Base-by-base conservation (phyloP, 2,888 invertebrate genomes). In the Himalopsyche kuldschensis region DNA sequence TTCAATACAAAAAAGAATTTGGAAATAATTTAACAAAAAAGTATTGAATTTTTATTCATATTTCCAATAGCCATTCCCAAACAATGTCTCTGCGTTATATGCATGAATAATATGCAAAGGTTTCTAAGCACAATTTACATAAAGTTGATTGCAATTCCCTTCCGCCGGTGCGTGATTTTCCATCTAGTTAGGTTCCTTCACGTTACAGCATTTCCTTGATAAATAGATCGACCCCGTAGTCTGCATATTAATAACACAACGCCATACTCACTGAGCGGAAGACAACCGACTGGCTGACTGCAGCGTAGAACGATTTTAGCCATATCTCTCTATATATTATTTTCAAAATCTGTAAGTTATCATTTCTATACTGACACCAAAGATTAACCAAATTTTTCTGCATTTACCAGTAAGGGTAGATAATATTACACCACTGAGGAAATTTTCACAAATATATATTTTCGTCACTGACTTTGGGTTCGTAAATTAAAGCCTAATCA, bases 171-270 rank as follows among this genome's bases (percentile, higher is more conserved):
- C 55, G 79, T 63, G 79, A 79, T 79, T 79, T 79, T 79, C 79
- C 79, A 63, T 32, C 30, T 32, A 32, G 55, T 48, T 47, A 32
- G 63, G 47, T 79, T 79, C 79, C 79, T 47, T 63, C 41, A 79
- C 32, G 55, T 47, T 79, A 55, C 35, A 77, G 46, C 76, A 76
- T 30, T 27, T 69, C 27, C 69, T 69, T 69, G 69, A 69, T 69
- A 69, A 69, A 69, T 69, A 69, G 69, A 69, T 69, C 55, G 81
- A 81, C 75, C 75, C 32, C 81, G 30, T 32, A 27, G 31, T 76
- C 75, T 76, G 81, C 35, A 75, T 78, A 82, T 82, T 82, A 82
- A 82, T 82, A 82, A 35, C 47, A 75, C 75, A 81, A 77, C 63
- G 20, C 69, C 24, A 30, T 41, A 78, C 63, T 55, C 77, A 75